Evolutionary conservation across 2,888 invertebrate genomes (phyloP).

Genomic region (Amblyjoppa proteus): DNA sequence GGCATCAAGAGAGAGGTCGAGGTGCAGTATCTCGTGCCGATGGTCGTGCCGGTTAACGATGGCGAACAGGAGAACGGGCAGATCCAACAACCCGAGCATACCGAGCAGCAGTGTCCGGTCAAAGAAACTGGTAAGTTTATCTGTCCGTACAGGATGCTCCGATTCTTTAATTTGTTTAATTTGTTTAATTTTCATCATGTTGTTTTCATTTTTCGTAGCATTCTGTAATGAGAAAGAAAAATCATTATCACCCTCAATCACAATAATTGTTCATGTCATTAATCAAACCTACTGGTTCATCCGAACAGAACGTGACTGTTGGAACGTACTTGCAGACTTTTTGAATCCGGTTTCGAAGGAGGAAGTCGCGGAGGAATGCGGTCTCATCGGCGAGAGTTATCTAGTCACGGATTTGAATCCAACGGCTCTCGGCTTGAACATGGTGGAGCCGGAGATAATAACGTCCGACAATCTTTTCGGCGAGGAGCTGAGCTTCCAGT

Average conservation of each 20-base stretch:
- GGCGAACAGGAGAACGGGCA: conserved; percentile 51
- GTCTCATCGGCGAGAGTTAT: conserved; percentile 87
- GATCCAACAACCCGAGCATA: conserved; percentile 70
- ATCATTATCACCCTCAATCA: neutral
- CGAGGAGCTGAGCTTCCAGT: conserved; percentile 86
- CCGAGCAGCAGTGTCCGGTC: conserved; percentile 74
- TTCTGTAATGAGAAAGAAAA: neutral
- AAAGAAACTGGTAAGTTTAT: conserved; percentile 80
- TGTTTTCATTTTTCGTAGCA: neutral
- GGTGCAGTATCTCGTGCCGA: conserved; percentile 86
- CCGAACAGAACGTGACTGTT: conserved; percentile 71
- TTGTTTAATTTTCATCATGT: neutral
- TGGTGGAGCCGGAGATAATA: conserved; percentile 86
- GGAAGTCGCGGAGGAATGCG: conserved; percentile 92
- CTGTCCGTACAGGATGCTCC: neutral
- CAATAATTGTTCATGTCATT: conserved; percentile 48
- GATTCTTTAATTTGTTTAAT: neutral
- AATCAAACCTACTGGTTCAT: conserved; percentile 58
- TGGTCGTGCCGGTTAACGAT: conserved; percentile 77
- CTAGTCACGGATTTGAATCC: conserved; percentile 87
- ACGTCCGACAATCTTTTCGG: conserved; percentile 86
- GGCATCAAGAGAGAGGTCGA: conserved; percentile 88
- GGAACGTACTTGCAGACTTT: conserved; percentile 85
- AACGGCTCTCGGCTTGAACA: conserved; percentile 85
- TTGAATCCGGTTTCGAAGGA: conserved; percentile 90